A percentile compares a stretch with the other conserved stretches of the same genome.
Conservation (phyloP, 2,797 vertebrate genomes). For the Pristis pectinata region DNA sequence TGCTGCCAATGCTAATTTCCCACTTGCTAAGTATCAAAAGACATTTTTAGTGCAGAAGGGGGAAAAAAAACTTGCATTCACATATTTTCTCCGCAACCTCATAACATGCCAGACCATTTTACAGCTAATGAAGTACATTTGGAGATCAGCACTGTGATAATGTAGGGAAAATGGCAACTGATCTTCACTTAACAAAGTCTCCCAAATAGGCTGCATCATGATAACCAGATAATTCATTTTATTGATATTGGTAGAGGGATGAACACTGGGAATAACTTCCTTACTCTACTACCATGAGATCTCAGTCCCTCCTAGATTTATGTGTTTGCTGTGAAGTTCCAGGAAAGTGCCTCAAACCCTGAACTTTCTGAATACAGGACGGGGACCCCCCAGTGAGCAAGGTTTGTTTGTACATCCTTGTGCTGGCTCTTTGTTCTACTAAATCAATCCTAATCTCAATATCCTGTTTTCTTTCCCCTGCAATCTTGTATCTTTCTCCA, state of each 20-base stretch:
- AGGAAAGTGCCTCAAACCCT: too few relatives aligned
- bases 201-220: not conserved
- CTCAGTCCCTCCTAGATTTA: too few relatives aligned
- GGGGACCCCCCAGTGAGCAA: too few relatives aligned
- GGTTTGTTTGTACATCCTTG: not conserved
- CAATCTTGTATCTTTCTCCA: not conserved
- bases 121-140: not conserved
- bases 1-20: not conserved
- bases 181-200: too few relatives aligned
- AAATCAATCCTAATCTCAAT: not conserved
- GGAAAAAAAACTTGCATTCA: not conserved
- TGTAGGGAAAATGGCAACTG: too few relatives aligned
- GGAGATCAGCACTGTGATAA: too few relatives aligned
- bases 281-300: too few relatives aligned
- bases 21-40: not conserved
- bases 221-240: not conserved
- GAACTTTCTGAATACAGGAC: too few relatives aligned
- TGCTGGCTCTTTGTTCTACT: not conserved
- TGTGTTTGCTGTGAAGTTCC: too few relatives aligned
- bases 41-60: not conserved
- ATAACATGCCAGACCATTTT: not conserved
- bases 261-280: not conserved
- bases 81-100: too few relatives aligned
- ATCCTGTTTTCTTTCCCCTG: not conserved
- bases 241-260: not conserved